These are phyloP conservation scores for Nicator chloris DNA, from an alignment of 2,113 vertebrate species.

Conservation along the genomic window DNA sequence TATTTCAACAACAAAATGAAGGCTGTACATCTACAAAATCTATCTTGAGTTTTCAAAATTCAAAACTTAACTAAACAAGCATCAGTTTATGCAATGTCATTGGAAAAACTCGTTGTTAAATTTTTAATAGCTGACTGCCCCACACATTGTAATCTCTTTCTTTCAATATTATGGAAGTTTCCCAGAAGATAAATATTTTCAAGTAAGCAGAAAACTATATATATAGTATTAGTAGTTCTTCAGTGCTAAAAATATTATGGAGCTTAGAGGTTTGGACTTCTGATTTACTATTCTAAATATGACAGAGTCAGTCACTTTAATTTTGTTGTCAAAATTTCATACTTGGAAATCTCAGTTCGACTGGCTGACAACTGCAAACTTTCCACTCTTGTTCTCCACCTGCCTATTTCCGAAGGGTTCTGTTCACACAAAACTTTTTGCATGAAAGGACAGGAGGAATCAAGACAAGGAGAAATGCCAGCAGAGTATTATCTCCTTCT, in stretches of 20 bases:
- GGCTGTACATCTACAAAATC: not conserved
- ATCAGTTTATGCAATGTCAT: not conserved
- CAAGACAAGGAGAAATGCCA: constrained; percentile 39
- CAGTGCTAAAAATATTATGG: not conserved
- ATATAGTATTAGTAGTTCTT: not conserved
- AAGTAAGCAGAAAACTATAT: not conserved
- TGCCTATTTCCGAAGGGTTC: not conserved
- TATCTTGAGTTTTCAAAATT: not conserved
- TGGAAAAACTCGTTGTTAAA: not conserved
- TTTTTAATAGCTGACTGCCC: not conserved
- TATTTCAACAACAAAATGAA: not conserved
- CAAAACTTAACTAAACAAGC: not conserved
- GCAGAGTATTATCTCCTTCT: constrained; percentile 28
- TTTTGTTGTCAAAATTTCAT: not conserved
- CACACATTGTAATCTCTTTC: not conserved
- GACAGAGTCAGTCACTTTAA: not conserved
- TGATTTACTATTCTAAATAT: not conserved
- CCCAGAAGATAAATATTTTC: not conserved
- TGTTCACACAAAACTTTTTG: not conserved
- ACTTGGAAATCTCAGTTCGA: not conserved
- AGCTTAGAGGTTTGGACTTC: not conserved
- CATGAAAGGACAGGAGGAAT: constrained; percentile 24
- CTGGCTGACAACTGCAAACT: not conserved
- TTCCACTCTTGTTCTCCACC: not conserved
- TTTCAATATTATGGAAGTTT: not conserved